Evolutionary conservation across 1,140 invertebrate species (phyloP), one percentile per base, ranked within the genome.

Genomic region (Brachionus angularis): DNA sequence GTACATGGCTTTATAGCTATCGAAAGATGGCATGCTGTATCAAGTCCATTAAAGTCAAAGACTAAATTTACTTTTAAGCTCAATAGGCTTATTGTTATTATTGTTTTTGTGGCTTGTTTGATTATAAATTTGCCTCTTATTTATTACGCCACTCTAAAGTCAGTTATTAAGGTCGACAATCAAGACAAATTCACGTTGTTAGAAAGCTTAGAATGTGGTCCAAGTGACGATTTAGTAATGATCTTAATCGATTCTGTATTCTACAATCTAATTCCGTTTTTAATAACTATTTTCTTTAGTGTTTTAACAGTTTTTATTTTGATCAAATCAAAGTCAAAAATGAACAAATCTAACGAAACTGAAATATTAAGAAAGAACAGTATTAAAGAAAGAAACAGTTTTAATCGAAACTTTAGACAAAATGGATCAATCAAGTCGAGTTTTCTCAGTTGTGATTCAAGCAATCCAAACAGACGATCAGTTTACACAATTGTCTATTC

Each of bases 1-100:
- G 36, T 58, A 23, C 53, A 58, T 21, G 53, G 33, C 23, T 58
- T 58, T 42, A 58, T 58, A 39, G 53, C 53, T 23, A 39, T 58
- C 25, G 53, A 58, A 21, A 16, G 53, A 2, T 58, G 53, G 53
- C 10, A 39, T 21, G 53, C 53, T 5, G 53, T 58, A 12, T 58
- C 53, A 12, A 34, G 39, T 23, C 53, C 53, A 3, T 21, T 58
- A 21, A 58, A 58, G 25, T 33, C 53, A 18, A 58, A 58, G 18
- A 18, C 53, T 21, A 58, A 58, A 36, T 36, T 58, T 1, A 58
- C 53, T 8, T 58, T 58, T 58, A 2, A 23, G 14, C 36, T 39
- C 5, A 58, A 29, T 25, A 39, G 27, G 39, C 8, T 39, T 10
- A 58, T 58, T 4, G 39, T 58, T 21, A 1, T 58, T 8, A 7